Percentiles rank a stretch among this genome's conserved stretches.
phyloP scores from a whole-genome alignment of 2,113 vertebrate genomes.

The Dinomys branickii region DNA sequence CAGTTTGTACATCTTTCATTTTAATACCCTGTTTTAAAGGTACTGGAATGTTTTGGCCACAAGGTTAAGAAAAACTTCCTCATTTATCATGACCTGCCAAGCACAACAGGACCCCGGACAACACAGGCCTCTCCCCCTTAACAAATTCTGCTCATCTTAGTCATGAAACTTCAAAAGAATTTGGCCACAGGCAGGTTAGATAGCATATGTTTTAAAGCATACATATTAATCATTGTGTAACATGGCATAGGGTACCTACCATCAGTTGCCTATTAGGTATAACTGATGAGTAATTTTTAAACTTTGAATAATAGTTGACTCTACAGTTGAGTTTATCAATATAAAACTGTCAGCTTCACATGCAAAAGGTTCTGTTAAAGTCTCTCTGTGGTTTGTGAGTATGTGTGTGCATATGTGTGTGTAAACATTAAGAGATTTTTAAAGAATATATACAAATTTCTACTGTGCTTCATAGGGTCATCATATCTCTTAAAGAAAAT shows the following conservation, averaged over 20 bases:
- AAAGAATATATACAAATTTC: background rate
- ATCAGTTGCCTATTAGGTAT: slow-evolving; percentile 37
- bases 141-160: slow-evolving; percentile 81
- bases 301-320: slow-evolving; percentile 64
- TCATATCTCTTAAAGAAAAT: background rate
- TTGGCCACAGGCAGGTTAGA: slow-evolving; percentile 83
- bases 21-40: slow-evolving; percentile 56
- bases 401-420: background rate
- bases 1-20: slow-evolving; percentile 42
- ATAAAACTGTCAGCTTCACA: slow-evolving; percentile 19
- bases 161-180: slow-evolving; percentile 84
- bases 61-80: slow-evolving; percentile 85
- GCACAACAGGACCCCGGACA: slow-evolving; percentile 83
- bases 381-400: background rate
- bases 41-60: slow-evolving; percentile 86
- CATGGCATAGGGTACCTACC: slow-evolving; percentile 59
- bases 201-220: slow-evolving; percentile 84
- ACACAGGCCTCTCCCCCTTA: slow-evolving; percentile 73
- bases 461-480: background rate
- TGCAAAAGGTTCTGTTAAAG: slow-evolving; percentile 40
- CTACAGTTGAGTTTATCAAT: slow-evolving; percentile 57
- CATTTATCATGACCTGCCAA: slow-evolving; percentile 88
- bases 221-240: slow-evolving; percentile 84
- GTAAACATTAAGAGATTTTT: background rate
- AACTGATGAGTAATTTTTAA: slow-evolving; percentile 55